Conservation (phyloP, 2,113 vertebrate genomes). For the Mobula birostris region DNA sequence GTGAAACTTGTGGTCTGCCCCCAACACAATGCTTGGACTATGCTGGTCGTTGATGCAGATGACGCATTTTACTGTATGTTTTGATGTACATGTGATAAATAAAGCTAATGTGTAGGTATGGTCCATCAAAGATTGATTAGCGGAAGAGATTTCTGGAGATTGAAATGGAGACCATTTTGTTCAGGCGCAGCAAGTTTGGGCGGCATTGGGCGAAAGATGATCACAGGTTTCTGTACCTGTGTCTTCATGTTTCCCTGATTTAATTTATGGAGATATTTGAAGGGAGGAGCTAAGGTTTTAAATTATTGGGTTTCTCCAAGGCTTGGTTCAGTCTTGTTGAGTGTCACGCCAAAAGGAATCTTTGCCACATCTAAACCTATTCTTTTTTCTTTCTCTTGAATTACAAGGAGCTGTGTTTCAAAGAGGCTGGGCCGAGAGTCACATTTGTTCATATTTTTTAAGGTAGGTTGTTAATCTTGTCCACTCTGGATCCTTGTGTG, state of each 20-base stretch:
- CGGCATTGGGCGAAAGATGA: not conserved
- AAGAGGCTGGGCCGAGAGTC: not conserved
- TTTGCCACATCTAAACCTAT: not conserved
- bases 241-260: not conserved
- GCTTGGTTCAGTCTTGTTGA: not conserved
- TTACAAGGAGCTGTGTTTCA: not conserved
- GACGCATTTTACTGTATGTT: no score
- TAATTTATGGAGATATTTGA: not conserved
- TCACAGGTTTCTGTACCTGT: not conserved
- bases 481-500: no score
- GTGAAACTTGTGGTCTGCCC: no score
- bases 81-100: no score
- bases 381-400: not conserved
- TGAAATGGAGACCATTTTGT: not conserved
- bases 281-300: not conserved
- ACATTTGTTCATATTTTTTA: not conserved
- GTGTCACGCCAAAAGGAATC: not conserved
- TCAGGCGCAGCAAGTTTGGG: not conserved
- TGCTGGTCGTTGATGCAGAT: no score
- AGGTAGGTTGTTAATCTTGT: not conserved
- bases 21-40: no score
- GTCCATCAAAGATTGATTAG: not conserved
- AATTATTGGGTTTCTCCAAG: not conserved
- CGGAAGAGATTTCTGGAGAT: not conserved
- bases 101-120: no score